Percentiles rank a stretch among this genome's conserved stretches.
Conservation (phyloP, 2,888 invertebrate species). For the Ditula angustiorana region DNA sequence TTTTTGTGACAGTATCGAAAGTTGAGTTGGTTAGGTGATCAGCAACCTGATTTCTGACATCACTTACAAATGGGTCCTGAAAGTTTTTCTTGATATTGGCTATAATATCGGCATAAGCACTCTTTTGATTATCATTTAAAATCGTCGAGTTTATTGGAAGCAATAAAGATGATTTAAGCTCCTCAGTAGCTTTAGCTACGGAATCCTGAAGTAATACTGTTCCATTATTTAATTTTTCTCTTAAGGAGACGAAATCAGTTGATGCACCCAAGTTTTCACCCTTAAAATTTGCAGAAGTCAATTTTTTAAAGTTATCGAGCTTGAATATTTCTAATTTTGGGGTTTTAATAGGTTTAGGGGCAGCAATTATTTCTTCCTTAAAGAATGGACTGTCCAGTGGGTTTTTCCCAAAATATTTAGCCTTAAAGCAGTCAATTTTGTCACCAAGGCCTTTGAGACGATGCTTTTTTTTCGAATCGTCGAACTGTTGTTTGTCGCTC, state of each 20-base stretch:
- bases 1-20: conserved; percentile 33
- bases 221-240: conserved; percentile 54
- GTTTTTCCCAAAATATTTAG: conserved; percentile 90
- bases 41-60: conserved; percentile 25
- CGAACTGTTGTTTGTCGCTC: conserved; percentile 55
- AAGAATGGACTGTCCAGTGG: conserved; percentile 92
- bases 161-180: conserved; percentile 40
- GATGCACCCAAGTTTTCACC: conserved; percentile 43
- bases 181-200: conserved; percentile 43
- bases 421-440: conserved; percentile 90
- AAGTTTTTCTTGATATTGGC: conserved; percentile 67
- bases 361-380: conserved; percentile 80
- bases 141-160: conserved; percentile 31
- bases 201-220: conserved; percentile 46
- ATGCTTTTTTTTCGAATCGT: conserved; percentile 66
- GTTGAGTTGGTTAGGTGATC: conserved; percentile 19
- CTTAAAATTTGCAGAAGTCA: conserved; percentile 37
- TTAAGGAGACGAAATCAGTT: conserved; percentile 50
- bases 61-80: conserved; percentile 25
- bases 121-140: conserved; percentile 48
- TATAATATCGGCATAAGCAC: conserved; percentile 78
- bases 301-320: conserved; percentile 41
- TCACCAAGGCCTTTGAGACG: conserved; percentile 88
- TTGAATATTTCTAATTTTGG: conserved; percentile 56
- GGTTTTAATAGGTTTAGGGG: conserved; percentile 72